phyloP scores from a whole-genome alignment of 2,113 vertebrate species.

The Nycticryphes semicollaris region DNA sequence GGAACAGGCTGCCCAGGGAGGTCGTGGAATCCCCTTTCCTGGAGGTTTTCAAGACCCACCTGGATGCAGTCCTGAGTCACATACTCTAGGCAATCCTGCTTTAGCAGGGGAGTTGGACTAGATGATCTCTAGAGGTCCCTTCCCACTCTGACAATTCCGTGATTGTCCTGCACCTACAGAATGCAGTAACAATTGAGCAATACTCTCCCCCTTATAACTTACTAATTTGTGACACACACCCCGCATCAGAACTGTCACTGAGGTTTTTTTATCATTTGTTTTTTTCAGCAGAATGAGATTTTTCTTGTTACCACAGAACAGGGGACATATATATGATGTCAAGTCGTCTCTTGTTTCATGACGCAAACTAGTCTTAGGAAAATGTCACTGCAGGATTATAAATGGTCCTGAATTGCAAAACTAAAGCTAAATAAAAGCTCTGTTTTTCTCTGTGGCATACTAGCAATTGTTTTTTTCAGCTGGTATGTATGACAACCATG shows the following conservation, averaged over 20 bases:
- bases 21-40: too few relatives aligned
- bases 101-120: too few relatives aligned
- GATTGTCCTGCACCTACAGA: background rate
- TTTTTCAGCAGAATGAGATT: slow-evolving; percentile 27
- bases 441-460: background rate
- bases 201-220: background rate
- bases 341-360: slow-evolving; percentile 1
- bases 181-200: background rate
- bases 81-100: too few relatives aligned
- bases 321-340: background rate
- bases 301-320: slow-evolving; percentile 11
- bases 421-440: background rate
- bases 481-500: background rate
- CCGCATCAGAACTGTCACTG: background rate
- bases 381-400: slow-evolving; percentile 24
- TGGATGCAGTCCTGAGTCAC: too few relatives aligned
- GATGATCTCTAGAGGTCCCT: too few relatives aligned
- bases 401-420: slow-evolving; percentile 46
- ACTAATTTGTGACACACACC: background rate
- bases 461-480: slow-evolving; percentile 20
- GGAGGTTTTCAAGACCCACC: too few relatives aligned
- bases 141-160: too few relatives aligned
- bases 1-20: too few relatives aligned
- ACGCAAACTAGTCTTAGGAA: slow-evolving; percentile 15
- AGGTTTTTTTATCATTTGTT: background rate